Conservation (phyloP, 2,113 vertebrate genomes). For the Cavia aperea region DNA sequence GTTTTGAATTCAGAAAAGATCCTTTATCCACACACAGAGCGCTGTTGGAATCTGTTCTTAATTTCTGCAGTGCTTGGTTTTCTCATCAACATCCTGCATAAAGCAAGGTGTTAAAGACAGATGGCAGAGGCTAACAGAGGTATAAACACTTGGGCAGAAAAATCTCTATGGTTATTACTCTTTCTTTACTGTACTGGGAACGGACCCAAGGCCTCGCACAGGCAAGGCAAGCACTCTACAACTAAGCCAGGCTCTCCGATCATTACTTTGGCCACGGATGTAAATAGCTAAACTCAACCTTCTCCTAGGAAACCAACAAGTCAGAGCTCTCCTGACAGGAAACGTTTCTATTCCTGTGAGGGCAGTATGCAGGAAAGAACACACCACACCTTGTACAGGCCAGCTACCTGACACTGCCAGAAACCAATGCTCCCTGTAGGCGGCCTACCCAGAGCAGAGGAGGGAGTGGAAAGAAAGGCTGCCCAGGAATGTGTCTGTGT, state of each 20-base stretch:
- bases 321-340: slow-evolving; percentile 10
- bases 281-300: slow-evolving; percentile 33
- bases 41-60: neutral
- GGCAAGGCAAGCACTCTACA: neutral
- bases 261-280: neutral
- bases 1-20: neutral
- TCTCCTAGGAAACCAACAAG: slow-evolving; percentile 45
- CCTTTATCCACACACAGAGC: neutral
- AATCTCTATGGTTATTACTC: neutral
- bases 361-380: neutral
- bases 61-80: neutral
- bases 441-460: neutral
- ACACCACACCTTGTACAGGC: neutral
- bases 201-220: neutral
- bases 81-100: neutral
- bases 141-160: neutral
- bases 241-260: neutral
- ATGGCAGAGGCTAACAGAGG: neutral
- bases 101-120: neutral
- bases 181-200: neutral
- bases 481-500: neutral
- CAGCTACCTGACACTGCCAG: neutral
- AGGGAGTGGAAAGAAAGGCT: neutral
- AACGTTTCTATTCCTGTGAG: neutral
- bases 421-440: neutral